These are phyloP conservation scores for Heteropelma amictum DNA, from an alignment of 2,888 invertebrate genomes.

Conservation along the genomic window DNA sequence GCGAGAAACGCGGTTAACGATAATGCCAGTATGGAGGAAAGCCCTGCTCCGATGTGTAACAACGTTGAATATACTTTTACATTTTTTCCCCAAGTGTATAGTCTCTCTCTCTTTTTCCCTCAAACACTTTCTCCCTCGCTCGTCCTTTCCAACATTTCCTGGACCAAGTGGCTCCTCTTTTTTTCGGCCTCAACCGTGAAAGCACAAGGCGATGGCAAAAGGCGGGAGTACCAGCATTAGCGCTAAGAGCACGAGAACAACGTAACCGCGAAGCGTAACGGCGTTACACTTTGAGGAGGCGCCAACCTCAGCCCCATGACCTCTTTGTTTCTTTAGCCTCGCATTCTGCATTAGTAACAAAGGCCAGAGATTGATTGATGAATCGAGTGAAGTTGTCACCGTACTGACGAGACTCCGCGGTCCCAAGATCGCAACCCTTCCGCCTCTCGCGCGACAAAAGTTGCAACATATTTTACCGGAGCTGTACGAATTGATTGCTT, in stretches of 20 bases:
- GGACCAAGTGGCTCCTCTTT: slow-evolving; percentile 20
- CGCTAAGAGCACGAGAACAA: slow-evolving; percentile 74
- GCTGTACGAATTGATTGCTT: too few relatives aligned
- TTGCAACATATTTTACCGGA: too few relatives aligned
- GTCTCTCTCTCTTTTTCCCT: slow-evolving; percentile 25
- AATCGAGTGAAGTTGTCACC: slow-evolving; percentile 73
- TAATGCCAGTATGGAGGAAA: slow-evolving; percentile 40
- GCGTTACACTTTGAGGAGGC: slow-evolving; percentile 56
- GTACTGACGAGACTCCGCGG: slow-evolving; percentile 40
- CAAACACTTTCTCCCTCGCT: slow-evolving; percentile 26
- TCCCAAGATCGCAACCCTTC: background rate
- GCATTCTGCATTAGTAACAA: slow-evolving; percentile 64
- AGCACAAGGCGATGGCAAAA: slow-evolving; percentile 45
- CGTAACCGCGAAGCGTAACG: slow-evolving; percentile 70
- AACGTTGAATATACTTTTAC: slow-evolving; percentile 45
- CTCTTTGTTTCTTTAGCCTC: slow-evolving; percentile 41
- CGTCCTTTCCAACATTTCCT: slow-evolving; percentile 28
- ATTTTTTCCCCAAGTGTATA: too few relatives aligned
- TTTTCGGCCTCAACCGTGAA: background rate
- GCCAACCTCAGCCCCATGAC: slow-evolving; percentile 53
- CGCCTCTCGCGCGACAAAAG: too few relatives aligned
- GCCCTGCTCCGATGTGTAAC: slow-evolving; percentile 42
- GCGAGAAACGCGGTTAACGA: slow-evolving; percentile 33
- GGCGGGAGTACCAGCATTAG: slow-evolving; percentile 71
- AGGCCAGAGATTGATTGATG: slow-evolving; percentile 74